Conservation (phyloP, 2,888 invertebrate genomes). For the Neoscelio sp. region DNA sequence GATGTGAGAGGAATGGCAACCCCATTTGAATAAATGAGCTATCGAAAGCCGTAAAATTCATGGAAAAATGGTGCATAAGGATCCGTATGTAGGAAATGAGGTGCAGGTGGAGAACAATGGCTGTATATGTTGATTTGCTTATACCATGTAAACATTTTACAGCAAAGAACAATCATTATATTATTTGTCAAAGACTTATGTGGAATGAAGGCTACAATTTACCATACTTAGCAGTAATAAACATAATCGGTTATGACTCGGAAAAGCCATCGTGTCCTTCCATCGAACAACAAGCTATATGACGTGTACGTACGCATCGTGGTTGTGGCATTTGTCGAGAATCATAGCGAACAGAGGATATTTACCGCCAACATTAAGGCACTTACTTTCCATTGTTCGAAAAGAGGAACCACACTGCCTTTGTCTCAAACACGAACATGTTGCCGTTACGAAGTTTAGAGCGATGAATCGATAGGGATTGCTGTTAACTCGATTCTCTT, state of each 20-base stretch:
- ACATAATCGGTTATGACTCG: constrained; percentile 34
- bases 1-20: no score
- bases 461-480: constrained; percentile 62
- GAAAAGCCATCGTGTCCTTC: constrained; percentile 37
- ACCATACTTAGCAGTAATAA: constrained; percentile 1
- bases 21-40: no score
- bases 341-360: constrained; percentile 67
- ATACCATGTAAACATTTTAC: not conserved
- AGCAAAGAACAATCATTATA: constrained; percentile 50
- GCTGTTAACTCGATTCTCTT: constrained; percentile 61
- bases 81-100: no score
- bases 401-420: constrained; percentile 62
- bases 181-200: constrained; percentile 58
- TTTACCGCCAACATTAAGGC: constrained; percentile 52
- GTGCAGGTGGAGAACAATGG: not conserved
- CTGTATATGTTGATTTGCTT: constrained; percentile 10
- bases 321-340: constrained; percentile 40
- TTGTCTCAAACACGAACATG: constrained; percentile 61
- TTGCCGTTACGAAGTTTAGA: constrained; percentile 62
- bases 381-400: constrained; percentile 64
- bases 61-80: no score
- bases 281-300: constrained; percentile 23
- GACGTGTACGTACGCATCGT: constrained; percentile 35
- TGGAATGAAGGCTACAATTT: constrained; percentile 10
- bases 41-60: no score